These are phyloP conservation scores for Sebastes flavidus DNA, from an alignment of 2,797 vertebrate genomes.

Conservation along the genomic window DNA sequence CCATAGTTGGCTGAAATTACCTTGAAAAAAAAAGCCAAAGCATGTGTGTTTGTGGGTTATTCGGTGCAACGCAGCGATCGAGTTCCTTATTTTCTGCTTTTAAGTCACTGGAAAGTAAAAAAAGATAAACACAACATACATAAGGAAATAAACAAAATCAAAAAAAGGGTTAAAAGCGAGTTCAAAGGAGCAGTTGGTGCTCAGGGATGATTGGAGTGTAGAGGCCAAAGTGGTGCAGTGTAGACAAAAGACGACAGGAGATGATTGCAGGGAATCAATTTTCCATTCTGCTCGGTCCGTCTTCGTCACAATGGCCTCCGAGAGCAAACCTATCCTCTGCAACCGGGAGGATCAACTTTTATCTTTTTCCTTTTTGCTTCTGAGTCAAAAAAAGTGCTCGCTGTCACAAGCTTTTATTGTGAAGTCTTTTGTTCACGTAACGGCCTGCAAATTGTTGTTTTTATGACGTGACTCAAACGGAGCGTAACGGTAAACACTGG, in stretches of 20 bases:
- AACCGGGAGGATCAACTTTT: constrained; percentile 40
- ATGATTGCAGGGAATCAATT: constrained; percentile 76
- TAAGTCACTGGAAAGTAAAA: constrained; percentile 42
- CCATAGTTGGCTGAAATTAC: constrained; percentile 51
- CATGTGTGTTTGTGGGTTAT: constrained; percentile 25
- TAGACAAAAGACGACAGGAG: constrained; percentile 64
- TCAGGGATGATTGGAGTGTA: constrained; percentile 56
- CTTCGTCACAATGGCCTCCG: constrained; percentile 51
- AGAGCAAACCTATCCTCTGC: constrained; percentile 49
- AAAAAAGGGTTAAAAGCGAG: constrained; percentile 58
- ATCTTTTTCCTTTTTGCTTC: constrained; percentile 30
- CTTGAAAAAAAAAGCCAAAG: constrained; percentile 44
- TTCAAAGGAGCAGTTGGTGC: constrained; percentile 52
- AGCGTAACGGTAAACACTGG: constrained; percentile 65
- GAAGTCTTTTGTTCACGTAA: constrained; percentile 66
- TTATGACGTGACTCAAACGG: constrained; percentile 59
- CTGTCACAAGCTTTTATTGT: constrained; percentile 69
- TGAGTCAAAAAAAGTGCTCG: constrained; percentile 4
- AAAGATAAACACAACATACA: constrained; percentile 58
- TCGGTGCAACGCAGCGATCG: constrained; percentile 23
- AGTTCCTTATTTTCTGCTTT: constrained; percentile 34
- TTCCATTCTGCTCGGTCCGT: constrained; percentile 57
- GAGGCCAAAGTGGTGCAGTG: constrained; percentile 48
- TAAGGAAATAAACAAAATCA: constrained; percentile 73
- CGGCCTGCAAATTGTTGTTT: constrained; percentile 67